phyloP scores from a whole-genome alignment of 2,797 vertebrate species.

The Somateria mollissima region DNA sequence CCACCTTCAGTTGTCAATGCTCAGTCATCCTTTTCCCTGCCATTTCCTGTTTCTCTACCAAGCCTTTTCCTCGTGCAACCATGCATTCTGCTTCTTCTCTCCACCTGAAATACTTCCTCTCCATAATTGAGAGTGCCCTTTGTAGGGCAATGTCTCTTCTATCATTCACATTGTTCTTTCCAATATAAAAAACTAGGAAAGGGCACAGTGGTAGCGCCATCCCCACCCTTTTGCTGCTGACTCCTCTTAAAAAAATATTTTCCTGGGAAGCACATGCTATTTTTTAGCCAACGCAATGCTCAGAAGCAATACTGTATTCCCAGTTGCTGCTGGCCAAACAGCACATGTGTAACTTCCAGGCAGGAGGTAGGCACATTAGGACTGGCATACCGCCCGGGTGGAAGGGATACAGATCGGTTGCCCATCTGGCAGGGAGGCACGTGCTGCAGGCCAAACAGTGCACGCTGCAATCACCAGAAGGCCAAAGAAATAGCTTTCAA shows the following conservation, averaged over 20 bases:
- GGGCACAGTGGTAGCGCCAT: background rate
- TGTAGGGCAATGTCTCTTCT: background rate
- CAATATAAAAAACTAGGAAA: constrained; percentile 32
- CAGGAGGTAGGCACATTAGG: constrained; percentile 44
- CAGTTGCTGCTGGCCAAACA: constrained; percentile 12
- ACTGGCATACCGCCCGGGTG: constrained; percentile 25
- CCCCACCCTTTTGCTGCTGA: background rate
- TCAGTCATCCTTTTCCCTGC: background rate
- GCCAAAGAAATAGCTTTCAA: constrained; percentile 37
- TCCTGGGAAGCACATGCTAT: constrained; percentile 4
- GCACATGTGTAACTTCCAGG: constrained; percentile 33
- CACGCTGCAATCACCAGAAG: background rate
- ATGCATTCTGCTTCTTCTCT: background rate
- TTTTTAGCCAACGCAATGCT: background rate
- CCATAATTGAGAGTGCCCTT: background rate
- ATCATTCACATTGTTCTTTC: background rate
- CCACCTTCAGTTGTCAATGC: background rate
- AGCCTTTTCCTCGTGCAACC: background rate
- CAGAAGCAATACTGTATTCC: constrained; percentile 25
- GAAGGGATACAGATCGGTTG: constrained; percentile 45
- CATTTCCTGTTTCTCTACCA: background rate
- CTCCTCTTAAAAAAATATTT: constrained; percentile 40
- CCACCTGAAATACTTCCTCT: background rate
- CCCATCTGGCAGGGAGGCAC: constrained; percentile 53
- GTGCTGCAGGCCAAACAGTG: constrained; percentile 44